Conservation (phyloP, 2,888 invertebrate genomes). For the Lasioglossum lativentre region DNA sequence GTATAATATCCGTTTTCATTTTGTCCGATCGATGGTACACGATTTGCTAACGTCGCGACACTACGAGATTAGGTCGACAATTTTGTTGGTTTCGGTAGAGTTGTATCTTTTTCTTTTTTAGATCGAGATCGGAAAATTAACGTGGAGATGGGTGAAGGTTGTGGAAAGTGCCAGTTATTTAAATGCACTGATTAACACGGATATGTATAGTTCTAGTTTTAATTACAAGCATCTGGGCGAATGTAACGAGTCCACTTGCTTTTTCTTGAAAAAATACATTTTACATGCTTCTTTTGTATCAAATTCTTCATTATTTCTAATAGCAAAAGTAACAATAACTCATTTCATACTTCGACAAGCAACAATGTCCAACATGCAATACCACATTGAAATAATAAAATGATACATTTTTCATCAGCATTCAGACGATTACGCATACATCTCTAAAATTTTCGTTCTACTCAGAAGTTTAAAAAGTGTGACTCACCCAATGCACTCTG, state of each 20-base stretch:
- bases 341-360: neutral
- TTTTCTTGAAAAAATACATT: neutral
- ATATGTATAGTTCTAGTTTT: neutral
- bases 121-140: neutral
- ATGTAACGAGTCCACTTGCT: neutral
- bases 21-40: neutral
- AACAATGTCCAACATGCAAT: neutral
- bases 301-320: neutral
- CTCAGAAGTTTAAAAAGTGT: neutral
- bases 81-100: neutral
- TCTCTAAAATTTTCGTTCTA: neutral
- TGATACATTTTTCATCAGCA: neutral
- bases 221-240: neutral
- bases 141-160: neutral
- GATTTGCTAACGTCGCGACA: neutral
- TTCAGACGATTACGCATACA: neutral
- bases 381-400: neutral
- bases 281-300: neutral
- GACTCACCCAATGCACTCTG: neutral
- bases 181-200: neutral
- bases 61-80: neutral
- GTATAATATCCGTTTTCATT: neutral
- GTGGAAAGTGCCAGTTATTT: neutral
- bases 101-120: too few species aligned
- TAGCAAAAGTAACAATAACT: neutral